Conservation (phyloP, 2,113 vertebrate genomes). For the Hylia prasina region DNA sequence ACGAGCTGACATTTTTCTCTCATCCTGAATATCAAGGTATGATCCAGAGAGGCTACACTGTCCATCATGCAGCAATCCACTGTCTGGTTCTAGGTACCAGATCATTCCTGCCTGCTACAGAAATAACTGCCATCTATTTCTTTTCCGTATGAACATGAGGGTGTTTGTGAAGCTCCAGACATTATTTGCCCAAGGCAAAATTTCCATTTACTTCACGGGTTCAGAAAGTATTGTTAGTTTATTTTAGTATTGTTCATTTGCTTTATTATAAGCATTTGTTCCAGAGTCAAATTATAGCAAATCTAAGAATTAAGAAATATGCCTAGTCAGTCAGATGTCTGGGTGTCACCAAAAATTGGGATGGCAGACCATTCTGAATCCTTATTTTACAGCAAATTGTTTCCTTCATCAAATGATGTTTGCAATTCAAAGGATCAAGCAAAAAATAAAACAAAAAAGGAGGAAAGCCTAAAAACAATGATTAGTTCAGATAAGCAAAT, state of each 20-base stretch:
- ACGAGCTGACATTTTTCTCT: neutral
- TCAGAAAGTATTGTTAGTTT: constrained; percentile 18
- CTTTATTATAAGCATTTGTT: constrained; percentile 19
- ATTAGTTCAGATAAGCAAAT: neutral
- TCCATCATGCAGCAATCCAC: neutral
- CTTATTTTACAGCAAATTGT: neutral
- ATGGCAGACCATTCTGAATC: neutral
- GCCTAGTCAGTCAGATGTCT: neutral
- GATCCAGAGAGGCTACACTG: neutral
- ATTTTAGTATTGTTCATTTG: constrained; percentile 29
- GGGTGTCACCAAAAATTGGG: neutral
- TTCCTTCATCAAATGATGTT: neutral
- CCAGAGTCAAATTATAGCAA: constrained; percentile 18
- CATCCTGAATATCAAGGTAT: neutral
- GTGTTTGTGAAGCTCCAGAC: neutral
- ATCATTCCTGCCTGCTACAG: neutral
- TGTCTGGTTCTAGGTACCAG: neutral
- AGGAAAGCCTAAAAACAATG: neutral
- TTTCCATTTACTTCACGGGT: neutral
- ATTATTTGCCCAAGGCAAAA: constrained; percentile 33
- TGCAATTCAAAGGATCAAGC: neutral
- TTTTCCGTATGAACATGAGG: neutral
- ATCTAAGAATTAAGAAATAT: neutral
- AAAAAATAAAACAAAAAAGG: neutral
- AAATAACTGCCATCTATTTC: neutral